Evolutionary conservation across 2,797 vertebrate species (phyloP), one percentile per base, ranked within the genome.

Genomic region (Peromyscus aztecus): DNA sequence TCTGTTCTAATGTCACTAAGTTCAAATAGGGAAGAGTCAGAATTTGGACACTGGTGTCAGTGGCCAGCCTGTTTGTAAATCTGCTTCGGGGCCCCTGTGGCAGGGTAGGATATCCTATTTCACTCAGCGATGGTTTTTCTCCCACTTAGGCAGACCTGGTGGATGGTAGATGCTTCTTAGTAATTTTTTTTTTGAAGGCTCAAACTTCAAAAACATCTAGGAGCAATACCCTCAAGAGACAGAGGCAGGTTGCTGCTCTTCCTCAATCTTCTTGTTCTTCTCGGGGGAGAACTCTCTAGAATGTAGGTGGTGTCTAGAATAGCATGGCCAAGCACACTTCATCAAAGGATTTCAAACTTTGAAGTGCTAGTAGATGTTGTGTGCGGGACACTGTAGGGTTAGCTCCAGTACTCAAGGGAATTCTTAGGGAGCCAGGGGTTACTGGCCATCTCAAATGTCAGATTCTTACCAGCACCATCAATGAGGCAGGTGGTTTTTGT

Each of bases 371-470:
- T 34, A 21, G 40, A 34, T 65, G 31, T 77, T 10, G 9, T 43
- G 8, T 2, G 13, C 3, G 1, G 69, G 57, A n/a, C 24, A 2
- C 11, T 1, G 5, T 5, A 34, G 31, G 40, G 43, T 24, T 14
- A 63, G 43, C 61, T 14, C 31, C 14, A 13, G 2, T 16, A 46
- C 46, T 46, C 57, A 29, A 76, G 24, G 9, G 52, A 4, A 34
- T 67, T 29, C 21, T 19, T 57, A 31, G 57, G 57, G 21, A 2
- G 5, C 29, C 16, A 11, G 34, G 34, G n/a, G 57, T n/a, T 8
- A 23, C 24, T 4, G 17, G 40, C 21, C 46, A 9, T 9, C 31
- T 52, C 49, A 24, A n/a, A 46, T 65, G 16, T 61, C 65, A 87
- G 49, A 2, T 27, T 67, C 61, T 77, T 23, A 31, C 46, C 55